Base-by-base conservation (phyloP, 2,888 invertebrate species). In the Sinhomidia bicolor region DNA sequence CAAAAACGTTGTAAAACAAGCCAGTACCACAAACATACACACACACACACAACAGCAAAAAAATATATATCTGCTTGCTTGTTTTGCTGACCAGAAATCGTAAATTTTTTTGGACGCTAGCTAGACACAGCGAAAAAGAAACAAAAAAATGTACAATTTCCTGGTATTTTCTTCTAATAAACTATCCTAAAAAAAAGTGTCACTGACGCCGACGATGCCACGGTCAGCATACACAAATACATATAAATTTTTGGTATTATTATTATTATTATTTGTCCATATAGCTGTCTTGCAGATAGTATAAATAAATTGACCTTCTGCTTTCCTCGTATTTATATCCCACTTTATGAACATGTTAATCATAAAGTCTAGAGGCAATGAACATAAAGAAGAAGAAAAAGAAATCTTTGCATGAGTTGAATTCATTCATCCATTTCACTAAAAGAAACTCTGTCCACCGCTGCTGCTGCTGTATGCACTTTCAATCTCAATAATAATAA, bases 321-420 rank as follows among this genome's bases (percentile, higher is more conserved):
- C 14, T 6, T 14, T 2, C 7, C 12, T 12, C 47, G 2, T n/a
- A n/a, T 47, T 47, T 47, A 9, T 14, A 12, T 47, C 47, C 47
- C 47, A 6, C 9, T 47, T 47, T 12, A 47, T 12, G 14, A 47
- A 47, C 47, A 47, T 12, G 47, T 47, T 47, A 47, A 47, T 47
- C 47, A 47, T 47, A 47, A 5, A 47, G 7, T 47, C 36, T 12
- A 12, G 12, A 47, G 14, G 9, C 26, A 23, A 26, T 60, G 12
- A 23, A 12, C 26, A 26, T 26, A 5, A 10, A 3, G 20, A 20
- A 54, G 10, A 54, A 60, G 10, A 10, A 26, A 60, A 23, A 23
- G 12, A 60, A 60, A 60, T 60, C 60, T 60, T 60, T 60, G 26
- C 60, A 60, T 60, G 26, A 60, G 26, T 60, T 60, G 60, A 60